phyloP scores from a whole-genome alignment of 1,140 invertebrate species.

The Aplysia californica region DNA sequence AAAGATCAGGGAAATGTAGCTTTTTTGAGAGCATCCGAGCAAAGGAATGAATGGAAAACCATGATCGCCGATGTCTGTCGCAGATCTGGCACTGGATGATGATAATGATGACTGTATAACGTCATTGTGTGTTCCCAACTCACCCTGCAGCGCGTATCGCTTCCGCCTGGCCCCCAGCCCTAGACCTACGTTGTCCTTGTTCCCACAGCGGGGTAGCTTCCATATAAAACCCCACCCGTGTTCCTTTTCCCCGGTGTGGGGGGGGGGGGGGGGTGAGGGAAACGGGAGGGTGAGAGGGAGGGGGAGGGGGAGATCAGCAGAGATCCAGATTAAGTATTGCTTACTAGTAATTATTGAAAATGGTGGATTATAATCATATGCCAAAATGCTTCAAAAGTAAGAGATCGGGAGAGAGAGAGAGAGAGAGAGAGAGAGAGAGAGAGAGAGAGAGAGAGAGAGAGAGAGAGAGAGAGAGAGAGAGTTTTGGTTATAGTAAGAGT shows the following conservation, averaged over 20 bases:
- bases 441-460: background rate
- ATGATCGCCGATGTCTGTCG: too few relatives aligned
- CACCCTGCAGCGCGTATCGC: conserved; percentile 51
- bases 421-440: background rate
- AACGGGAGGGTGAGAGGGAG: background rate
- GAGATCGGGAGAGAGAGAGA: background rate
- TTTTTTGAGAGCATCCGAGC: too few relatives aligned
- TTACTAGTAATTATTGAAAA: background rate
- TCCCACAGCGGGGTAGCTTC: conserved; percentile 44
- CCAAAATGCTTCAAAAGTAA: background rate
- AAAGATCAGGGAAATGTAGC: too few relatives aligned
- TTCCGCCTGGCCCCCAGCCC: conserved; percentile 37
- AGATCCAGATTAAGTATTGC: background rate
- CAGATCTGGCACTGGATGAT: too few relatives aligned
- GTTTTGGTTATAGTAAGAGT: too few relatives aligned
- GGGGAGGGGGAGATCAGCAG: background rate
- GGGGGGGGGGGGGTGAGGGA: background rate
- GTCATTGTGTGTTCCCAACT: background rate
- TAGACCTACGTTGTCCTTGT: conserved; percentile 38
- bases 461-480: too few relatives aligned
- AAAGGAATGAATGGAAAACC: too few relatives aligned
- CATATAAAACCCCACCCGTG: background rate
- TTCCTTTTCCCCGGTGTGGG: background rate
- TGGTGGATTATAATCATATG: background rate
- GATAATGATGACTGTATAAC: too few relatives aligned